phyloP scores from a whole-genome alignment of 2,113 vertebrate species.

The Nerophis lumbriciformis region DNA sequence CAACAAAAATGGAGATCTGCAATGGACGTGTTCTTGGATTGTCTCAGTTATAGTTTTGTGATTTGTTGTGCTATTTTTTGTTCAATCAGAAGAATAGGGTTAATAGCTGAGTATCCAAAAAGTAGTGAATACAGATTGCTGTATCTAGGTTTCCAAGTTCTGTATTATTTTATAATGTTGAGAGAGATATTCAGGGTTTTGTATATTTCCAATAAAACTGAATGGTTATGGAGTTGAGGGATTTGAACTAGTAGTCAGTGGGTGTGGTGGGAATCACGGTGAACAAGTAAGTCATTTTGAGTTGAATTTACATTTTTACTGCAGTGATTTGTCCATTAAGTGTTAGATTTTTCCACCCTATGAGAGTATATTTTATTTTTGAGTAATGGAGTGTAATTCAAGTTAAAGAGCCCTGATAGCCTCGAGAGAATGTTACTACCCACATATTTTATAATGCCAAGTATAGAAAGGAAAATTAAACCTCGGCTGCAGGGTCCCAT shows the following conservation, averaged over 20 bases:
- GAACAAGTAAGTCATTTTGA: background rate
- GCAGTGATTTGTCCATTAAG: background rate
- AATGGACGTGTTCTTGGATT: too few relatives aligned
- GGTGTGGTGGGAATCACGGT: background rate
- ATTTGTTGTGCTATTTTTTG: too few relatives aligned
- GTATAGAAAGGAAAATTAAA: background rate
- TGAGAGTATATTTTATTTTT: background rate
- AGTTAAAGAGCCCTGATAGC: slow-evolving; percentile 7
- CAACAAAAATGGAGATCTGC: too few relatives aligned
- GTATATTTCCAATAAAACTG: background rate
- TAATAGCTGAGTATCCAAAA: too few relatives aligned
- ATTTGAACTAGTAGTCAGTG: background rate
- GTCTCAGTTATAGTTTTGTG: too few relatives aligned
- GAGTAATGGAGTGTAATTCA: background rate
- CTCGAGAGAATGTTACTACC: background rate
- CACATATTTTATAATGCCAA: slow-evolving; percentile 1
- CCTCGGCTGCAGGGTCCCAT: background rate
- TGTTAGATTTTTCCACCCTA: background rate
- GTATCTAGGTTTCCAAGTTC: too few relatives aligned
- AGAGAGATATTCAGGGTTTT: too few relatives aligned
- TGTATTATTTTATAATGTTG: too few relatives aligned
- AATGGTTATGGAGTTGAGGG: background rate
- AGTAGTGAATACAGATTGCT: too few relatives aligned
- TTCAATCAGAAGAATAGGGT: too few relatives aligned
- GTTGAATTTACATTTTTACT: background rate